These are phyloP conservation scores for Eupithecia inturbata DNA, from an alignment of 2,888 invertebrate genomes.

Conservation along the genomic window DNA sequence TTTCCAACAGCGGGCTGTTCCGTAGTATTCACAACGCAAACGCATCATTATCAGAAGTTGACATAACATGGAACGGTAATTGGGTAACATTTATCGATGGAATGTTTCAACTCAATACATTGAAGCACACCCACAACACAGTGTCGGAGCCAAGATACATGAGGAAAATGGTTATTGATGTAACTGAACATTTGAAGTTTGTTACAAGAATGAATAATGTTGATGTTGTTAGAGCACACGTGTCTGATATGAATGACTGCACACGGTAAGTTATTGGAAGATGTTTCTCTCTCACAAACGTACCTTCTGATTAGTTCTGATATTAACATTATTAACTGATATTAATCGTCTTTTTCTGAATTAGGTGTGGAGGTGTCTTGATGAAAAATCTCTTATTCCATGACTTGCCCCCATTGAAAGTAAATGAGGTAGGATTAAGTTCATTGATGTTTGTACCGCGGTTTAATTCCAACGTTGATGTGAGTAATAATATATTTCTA, in stretches of 20 bases:
- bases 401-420: slow-evolving; percentile 37
- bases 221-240: slow-evolving; percentile 36
- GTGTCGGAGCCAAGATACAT: slow-evolving; percentile 84
- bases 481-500: slow-evolving; percentile 36
- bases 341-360: background rate
- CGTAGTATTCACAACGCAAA: slow-evolving; percentile 49
- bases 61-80: slow-evolving; percentile 86
- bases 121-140: slow-evolving; percentile 84
- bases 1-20: slow-evolving; percentile 55
- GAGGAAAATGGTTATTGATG: slow-evolving; percentile 46
- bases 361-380: slow-evolving; percentile 55
- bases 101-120: slow-evolving; percentile 89
- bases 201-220: slow-evolving; percentile 16
- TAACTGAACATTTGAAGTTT: slow-evolving; percentile 39
- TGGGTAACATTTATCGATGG: slow-evolving; percentile 93
- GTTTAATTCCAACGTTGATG: slow-evolving; percentile 37
- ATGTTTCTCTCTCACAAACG: background rate
- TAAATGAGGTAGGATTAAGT: slow-evolving; percentile 37
- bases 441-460: slow-evolving; percentile 43
- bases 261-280: slow-evolving; percentile 43
- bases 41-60: slow-evolving; percentile 52
- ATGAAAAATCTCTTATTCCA: slow-evolving; percentile 47
- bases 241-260: slow-evolving; percentile 34
- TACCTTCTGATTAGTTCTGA: background rate
- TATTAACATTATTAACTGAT: background rate